Percentiles rank a stretch among this genome's conserved stretches.
Conservation (phyloP, 2,113 vertebrate genomes). For the Pygoscelis antarcticus region DNA sequence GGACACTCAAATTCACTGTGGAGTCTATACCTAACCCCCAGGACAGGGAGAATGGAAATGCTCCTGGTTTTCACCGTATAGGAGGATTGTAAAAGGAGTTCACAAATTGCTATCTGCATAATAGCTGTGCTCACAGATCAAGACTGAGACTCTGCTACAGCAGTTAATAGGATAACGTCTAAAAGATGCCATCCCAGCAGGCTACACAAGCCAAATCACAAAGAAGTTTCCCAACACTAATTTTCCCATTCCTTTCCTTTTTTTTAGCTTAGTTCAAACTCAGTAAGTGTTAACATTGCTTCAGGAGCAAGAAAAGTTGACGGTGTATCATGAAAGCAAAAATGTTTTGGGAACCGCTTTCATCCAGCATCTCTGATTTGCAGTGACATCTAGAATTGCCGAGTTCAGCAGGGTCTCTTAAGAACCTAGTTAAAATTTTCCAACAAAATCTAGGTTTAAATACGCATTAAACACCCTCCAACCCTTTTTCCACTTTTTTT, state of each 20-base stretch:
- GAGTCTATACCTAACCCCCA: neutral
- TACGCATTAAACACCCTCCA: neutral
- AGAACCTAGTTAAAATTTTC: neutral
- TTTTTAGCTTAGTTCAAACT: neutral
- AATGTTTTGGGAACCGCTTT: conserved; percentile 28
- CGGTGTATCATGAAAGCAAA: neutral
- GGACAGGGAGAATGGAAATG: neutral
- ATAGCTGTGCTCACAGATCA: neutral
- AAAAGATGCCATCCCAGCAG: neutral
- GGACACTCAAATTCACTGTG: neutral
- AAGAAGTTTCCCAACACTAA: neutral
- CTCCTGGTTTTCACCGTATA: neutral
- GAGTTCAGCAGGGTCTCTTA: neutral
- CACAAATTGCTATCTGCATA: neutral
- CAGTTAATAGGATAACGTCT: neutral
- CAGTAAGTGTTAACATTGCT: neutral
- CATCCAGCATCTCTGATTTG: conserved; percentile 6
- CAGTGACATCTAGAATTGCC: neutral
- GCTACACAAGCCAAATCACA: neutral
- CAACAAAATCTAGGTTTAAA: neutral
- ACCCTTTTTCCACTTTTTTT: neutral
- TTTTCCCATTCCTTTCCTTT: neutral
- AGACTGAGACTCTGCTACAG: neutral
- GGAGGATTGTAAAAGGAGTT: neutral
- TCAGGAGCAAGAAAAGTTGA: neutral